These are phyloP conservation scores for Epinotia nisella DNA, from an alignment of 2,888 invertebrate species.

Conservation along the genomic window DNA sequence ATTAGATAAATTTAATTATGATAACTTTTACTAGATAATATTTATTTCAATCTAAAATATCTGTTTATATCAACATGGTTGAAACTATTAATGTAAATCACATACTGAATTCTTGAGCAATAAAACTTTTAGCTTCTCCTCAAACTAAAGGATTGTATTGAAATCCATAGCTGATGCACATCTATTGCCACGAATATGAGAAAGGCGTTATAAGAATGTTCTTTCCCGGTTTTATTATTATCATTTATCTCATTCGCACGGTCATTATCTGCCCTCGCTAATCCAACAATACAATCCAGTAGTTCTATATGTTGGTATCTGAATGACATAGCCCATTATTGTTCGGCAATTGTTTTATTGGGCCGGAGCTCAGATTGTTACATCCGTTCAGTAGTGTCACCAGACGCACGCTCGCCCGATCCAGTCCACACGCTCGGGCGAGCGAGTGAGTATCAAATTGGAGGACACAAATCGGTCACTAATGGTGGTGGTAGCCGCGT, in stretches of 20 bases:
- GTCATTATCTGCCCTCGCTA: neutral
- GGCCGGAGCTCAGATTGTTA: neutral
- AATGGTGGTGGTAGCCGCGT: neutral
- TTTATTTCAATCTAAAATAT: slow-evolving; percentile 6
- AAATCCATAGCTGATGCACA: no score
- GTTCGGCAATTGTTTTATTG: neutral
- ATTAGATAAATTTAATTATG: slow-evolving; percentile 4
- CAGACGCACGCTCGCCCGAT: no score
- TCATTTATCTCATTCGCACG: no score
- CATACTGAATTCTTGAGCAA: neutral
- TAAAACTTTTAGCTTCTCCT: neutral
- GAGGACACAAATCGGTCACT: neutral
- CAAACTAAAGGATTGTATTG: neutral
- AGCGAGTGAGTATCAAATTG: neutral
- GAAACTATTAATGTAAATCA: neutral
- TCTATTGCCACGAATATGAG: no score
- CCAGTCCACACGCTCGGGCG: no score
- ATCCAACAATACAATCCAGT: neutral
- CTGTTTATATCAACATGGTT: neutral
- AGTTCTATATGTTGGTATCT: neutral
- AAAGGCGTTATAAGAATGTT: no score
- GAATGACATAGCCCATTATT: neutral
- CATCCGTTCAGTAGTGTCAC: neutral
- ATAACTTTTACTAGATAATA: slow-evolving; percentile 11
- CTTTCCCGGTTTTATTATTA: no score